These are phyloP conservation scores for Neotragus pygmaeus DNA, from an alignment of 2,113 vertebrate species.

Conservation along the genomic window DNA sequence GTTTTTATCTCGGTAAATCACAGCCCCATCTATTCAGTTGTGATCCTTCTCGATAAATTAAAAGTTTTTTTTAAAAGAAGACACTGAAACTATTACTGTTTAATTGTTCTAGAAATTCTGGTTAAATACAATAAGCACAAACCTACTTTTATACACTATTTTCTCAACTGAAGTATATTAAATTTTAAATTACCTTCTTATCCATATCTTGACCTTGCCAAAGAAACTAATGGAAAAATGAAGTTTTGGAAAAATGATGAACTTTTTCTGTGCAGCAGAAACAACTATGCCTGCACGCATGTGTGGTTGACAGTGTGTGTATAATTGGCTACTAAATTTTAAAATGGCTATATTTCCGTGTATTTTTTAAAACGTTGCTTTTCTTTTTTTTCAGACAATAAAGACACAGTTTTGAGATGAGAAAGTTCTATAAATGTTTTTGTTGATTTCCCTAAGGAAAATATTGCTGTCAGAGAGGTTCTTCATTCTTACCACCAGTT, in stretches of 20 bases:
- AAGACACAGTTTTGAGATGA: slow-evolving; percentile 44
- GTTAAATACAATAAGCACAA: neutral
- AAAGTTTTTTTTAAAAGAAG: neutral
- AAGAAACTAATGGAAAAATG: neutral
- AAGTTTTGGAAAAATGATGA: neutral
- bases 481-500: slow-evolving; percentile 40
- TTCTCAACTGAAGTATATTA: neutral
- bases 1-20: neutral
- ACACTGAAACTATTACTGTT: neutral
- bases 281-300: neutral
- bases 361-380: neutral
- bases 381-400: neutral
- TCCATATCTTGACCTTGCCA: neutral
- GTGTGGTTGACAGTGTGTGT: neutral
- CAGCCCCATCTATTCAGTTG: neutral
- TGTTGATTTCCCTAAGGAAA: slow-evolving; percentile 52
- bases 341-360: neutral
- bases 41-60: neutral
- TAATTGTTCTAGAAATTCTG: neutral
- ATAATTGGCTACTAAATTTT: neutral
- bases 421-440: slow-evolving; percentile 54
- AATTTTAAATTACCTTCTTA: neutral
- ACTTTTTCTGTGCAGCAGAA: neutral
- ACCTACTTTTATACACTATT: neutral
- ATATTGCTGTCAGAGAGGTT: slow-evolving; percentile 17